Evolutionary conservation across 2,113 vertebrate genomes (phyloP), one percentile per base, ranked within the genome.

Genomic region (Hyla sarda): DNA sequence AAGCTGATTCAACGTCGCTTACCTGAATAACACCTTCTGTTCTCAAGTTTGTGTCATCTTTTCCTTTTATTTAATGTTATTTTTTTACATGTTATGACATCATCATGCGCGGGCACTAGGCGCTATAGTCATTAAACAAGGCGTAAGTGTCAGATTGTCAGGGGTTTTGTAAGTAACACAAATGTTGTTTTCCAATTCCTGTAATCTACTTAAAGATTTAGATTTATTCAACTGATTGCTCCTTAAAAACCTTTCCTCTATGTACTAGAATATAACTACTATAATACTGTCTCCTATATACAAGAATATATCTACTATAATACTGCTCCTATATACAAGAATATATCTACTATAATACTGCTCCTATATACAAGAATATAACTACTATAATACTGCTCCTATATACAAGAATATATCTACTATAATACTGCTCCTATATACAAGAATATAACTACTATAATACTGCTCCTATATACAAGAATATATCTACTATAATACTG

Each of bases 21-120:
- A 58, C 34, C 77, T 41, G 77, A 80, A 60, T 80, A 80, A 80
- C 77, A 80, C 77, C 77, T 80, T 37, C 56, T 60, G 32, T 62
- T 41, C 76, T 58, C 76, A 37, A 17, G 16, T 62, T 13, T 41
- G 32, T 23, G 77, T 13, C 13, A 48, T 48, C 12, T 9, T 48
- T 48, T 48, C 41, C 10, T 45, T n/a, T n/a, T n/a, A n/a, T n/a
- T n/a, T n/a, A n/a, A n/a, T n/a, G n/a, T 41, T 48, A 13, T 58
- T 62, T 80, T 77, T 54, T 62, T 14, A 37, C 23, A 16, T 25
- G 54, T 54, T 56, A 28, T 60, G 54, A 80, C 77, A 62, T 60
- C 77, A 60, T 41, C 1, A 37, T 25, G 30, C 16, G 32, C 54
- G n/a, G 47, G 25, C 1, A 52, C 34, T 14, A 21, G 19, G 8